Evolutionary conservation across 2,888 invertebrate genomes (phyloP).

Genomic region (Pteria penguin): DNA sequence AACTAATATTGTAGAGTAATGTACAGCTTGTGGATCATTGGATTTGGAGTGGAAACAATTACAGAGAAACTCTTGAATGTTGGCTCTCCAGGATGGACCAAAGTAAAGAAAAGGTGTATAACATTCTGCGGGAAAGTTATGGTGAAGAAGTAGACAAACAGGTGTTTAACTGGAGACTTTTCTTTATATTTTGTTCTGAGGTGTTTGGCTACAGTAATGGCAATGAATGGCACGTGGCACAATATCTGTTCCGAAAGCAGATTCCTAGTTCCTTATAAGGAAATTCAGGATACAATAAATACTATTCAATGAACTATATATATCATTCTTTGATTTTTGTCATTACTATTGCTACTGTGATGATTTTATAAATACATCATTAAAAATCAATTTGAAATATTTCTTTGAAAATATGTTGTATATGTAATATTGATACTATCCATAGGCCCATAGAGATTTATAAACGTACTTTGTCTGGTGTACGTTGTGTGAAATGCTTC

Average conservation of each 20-base stretch:
- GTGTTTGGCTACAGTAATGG: slow-evolving; percentile 71
- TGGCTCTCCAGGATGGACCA: slow-evolving; percentile 67
- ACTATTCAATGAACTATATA: too few species aligned
- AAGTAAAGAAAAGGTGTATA: slow-evolving; percentile 62
- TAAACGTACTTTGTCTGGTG: too few species aligned
- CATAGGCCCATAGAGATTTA: too few species aligned
- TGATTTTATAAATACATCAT: too few species aligned
- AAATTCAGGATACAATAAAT: too few species aligned
- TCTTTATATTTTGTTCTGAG: slow-evolving; percentile 75
- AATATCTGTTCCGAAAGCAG: slow-evolving; percentile 70
- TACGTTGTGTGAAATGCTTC: too few species aligned
- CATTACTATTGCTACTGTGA: neutral
- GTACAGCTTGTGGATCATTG: slow-evolving; percentile 67
- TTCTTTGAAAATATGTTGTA: too few species aligned
- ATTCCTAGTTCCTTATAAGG: slow-evolving; percentile 52
- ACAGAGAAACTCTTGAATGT: slow-evolving; percentile 70
- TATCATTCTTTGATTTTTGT: neutral
- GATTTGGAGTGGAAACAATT: slow-evolving; percentile 68
- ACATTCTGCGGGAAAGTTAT: slow-evolving; percentile 61
- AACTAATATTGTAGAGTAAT: slow-evolving; percentile 67
- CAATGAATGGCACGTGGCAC: slow-evolving; percentile 74
- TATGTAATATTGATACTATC: too few species aligned
- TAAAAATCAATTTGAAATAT: too few species aligned
- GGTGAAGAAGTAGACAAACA: slow-evolving; percentile 68
- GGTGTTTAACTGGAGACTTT: slow-evolving; percentile 72